phyloP scores from a whole-genome alignment of 2,888 invertebrate species.

The Spatulosminthurus flaviceps region DNA sequence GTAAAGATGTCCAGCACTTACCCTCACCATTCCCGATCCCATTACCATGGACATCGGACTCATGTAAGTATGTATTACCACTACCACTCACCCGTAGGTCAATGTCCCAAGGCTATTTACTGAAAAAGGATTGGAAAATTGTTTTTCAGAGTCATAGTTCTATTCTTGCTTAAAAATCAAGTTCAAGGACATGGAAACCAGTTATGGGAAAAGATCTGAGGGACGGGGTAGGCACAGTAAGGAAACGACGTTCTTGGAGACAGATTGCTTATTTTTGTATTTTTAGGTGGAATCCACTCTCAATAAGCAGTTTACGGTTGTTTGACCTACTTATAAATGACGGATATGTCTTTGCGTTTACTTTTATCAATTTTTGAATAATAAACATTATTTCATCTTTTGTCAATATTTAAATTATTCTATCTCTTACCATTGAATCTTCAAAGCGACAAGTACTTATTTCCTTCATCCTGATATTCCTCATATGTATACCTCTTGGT shows the following conservation, averaged over 20 bases:
- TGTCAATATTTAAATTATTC: too few species aligned
- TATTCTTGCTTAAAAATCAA: background rate
- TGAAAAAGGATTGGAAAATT: background rate
- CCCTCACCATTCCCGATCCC: conserved; percentile 2
- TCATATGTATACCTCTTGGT: too few species aligned
- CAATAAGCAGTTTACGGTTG: background rate
- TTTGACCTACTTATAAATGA: background rate
- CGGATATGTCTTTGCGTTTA: background rate
- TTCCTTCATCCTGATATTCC: too few species aligned
- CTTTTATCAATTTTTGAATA: background rate
- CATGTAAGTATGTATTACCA: conserved; percentile 4
- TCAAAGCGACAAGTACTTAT: too few species aligned
- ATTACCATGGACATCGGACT: background rate
- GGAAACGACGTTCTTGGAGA: background rate
- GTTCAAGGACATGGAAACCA: background rate
- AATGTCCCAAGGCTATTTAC: background rate
- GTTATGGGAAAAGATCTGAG: background rate
- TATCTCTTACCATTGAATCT: too few species aligned
- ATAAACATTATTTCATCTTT: background rate
- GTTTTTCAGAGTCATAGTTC: background rate
- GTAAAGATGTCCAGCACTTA: conserved; percentile 13
- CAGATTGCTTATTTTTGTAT: background rate
- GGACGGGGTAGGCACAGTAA: background rate
- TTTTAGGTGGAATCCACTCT: background rate
- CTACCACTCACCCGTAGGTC: background rate